These are phyloP conservation scores for Scylla paramamosain DNA, from an alignment of 1,140 invertebrate species.

Conservation along the genomic window DNA sequence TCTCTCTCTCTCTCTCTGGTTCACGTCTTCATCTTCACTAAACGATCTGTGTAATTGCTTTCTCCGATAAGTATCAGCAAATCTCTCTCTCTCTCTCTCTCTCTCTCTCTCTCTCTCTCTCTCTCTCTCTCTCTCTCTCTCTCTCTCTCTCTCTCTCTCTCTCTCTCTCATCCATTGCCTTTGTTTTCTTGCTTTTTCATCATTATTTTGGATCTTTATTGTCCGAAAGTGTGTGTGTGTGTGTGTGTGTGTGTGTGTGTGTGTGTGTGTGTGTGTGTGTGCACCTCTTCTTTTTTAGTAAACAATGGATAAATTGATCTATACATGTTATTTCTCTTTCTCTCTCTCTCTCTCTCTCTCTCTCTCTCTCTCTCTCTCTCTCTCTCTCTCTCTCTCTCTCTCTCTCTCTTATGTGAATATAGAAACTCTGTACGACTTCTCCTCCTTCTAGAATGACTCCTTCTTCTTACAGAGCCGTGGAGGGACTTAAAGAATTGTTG, in stretches of 20 bases:
- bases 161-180: too few species aligned
- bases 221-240: neutral
- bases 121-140: slow-evolving; percentile 16
- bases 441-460: neutral
- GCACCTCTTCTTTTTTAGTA: neutral
- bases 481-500: too few species aligned
- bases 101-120: slow-evolving; percentile 31
- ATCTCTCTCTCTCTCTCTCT: slow-evolving; percentile 10
- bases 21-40: neutral
- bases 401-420: too few species aligned
- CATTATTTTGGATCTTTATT: neutral
- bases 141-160: too few species aligned
- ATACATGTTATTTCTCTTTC: neutral
- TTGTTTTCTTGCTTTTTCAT: neutral
- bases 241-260: slow-evolving; percentile 26
- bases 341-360: neutral
- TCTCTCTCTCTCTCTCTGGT: neutral
- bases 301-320: too few species aligned
- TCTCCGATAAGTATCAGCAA: too few species aligned
- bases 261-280: slow-evolving; percentile 27
- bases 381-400: neutral
- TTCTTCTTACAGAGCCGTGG: too few species aligned
- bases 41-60: too few species aligned
- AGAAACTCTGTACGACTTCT: too few species aligned
- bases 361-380: neutral